These are phyloP conservation scores for Sakesphorus luctuosus DNA, from an alignment of 2,113 vertebrate species.

Conservation along the genomic window DNA sequence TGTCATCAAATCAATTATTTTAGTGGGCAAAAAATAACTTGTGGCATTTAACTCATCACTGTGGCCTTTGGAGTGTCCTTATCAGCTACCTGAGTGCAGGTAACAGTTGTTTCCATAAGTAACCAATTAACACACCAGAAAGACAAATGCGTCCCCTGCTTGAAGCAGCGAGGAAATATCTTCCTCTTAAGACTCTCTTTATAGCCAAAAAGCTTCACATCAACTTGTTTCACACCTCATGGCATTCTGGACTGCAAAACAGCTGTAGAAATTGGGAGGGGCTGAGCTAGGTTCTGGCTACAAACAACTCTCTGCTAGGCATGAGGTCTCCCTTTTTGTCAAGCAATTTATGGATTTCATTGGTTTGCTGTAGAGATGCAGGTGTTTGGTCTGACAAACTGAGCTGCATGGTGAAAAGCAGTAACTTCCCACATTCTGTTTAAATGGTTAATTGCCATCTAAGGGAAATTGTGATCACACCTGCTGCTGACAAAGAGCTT, in stretches of 20 bases:
- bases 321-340: neutral
- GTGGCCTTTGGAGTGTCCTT: neutral
- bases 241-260: neutral
- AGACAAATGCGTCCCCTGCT: neutral
- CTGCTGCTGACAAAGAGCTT: neutral
- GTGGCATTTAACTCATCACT: neutral
- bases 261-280: neutral
- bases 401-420: neutral
- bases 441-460: neutral
- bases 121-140: neutral
- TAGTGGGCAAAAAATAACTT: neutral
- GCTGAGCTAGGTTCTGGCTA: neutral
- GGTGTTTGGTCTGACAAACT: neutral
- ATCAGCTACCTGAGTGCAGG: neutral
- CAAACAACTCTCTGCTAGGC: neutral
- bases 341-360: neutral
- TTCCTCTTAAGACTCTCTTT: neutral
- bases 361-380: neutral
- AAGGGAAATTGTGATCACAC: neutral
- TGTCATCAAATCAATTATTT: neutral
- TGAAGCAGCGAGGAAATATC: neutral
- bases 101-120: neutral
- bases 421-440: neutral
- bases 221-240: neutral
- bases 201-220: neutral